phyloP scores from a whole-genome alignment of 1,140 invertebrate genomes.

The Drosophila obscura region DNA sequence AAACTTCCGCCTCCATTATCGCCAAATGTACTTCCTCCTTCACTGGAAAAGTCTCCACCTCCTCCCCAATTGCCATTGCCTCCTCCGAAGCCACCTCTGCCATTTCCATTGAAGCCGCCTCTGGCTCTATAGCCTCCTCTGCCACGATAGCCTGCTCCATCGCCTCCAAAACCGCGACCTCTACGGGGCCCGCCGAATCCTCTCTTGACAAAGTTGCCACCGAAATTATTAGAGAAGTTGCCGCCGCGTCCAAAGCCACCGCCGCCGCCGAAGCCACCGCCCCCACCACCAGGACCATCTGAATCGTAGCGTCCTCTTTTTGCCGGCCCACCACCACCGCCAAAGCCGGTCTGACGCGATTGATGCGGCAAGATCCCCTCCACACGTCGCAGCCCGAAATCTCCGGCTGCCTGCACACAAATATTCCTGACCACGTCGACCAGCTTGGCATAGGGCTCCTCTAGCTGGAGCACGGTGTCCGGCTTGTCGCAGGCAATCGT shows the following conservation, averaged over 20 bases:
- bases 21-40: slow-evolving; percentile 5
- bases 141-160: slow-evolving; percentile 22
- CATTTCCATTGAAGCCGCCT: background rate
- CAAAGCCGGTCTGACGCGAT: slow-evolving; percentile 54
- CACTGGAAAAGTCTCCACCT: background rate
- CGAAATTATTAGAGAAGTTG: slow-evolving; percentile 5
- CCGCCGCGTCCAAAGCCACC: slow-evolving; percentile 45
- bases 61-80: slow-evolving; percentile 11
- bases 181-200: slow-evolving; percentile 49
- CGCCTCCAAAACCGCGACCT: slow-evolving; percentile 4
- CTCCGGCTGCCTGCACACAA: slow-evolving; percentile 89
- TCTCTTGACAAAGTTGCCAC: slow-evolving; percentile 60
- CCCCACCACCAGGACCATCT: slow-evolving; percentile 12
- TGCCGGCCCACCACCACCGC: slow-evolving; percentile 41
- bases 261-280: slow-evolving; percentile 33
- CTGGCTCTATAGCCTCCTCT: slow-evolving; percentile 19
- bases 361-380: slow-evolving; percentile 78
- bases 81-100: slow-evolving; percentile 1
- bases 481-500: slow-evolving; percentile 91
- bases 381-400: slow-evolving; percentile 87
- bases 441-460: slow-evolving; percentile 86
- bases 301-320: slow-evolving; percentile 53
- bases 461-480: slow-evolving; percentile 87
- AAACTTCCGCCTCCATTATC: slow-evolving; percentile 20
- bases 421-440: slow-evolving; percentile 87